A percentile compares a stretch with the other conserved stretches of the same genome.
Conservation (phyloP, 1,140 invertebrate species). For the Ectropis grisescens region DNA sequence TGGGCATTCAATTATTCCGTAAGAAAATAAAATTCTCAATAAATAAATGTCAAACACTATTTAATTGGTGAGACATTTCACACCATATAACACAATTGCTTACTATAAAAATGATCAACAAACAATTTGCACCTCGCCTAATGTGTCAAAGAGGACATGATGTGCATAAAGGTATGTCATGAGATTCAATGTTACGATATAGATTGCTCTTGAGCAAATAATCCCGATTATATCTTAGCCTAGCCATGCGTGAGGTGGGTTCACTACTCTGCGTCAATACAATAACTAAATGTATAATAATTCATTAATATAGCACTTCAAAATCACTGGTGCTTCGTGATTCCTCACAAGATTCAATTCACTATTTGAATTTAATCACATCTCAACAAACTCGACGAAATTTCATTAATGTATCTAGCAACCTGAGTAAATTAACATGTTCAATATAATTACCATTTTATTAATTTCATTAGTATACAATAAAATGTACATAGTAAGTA, state of each 20-base stretch:
- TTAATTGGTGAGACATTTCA: constrained; percentile 57
- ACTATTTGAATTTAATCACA: constrained; percentile 29
- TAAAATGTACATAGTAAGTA: constrained; percentile 55
- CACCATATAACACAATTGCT: constrained; percentile 66
- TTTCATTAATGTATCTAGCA: constrained; percentile 55
- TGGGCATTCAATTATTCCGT: constrained; percentile 57
- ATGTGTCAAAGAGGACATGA: constrained; percentile 36
- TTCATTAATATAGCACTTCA: constrained; percentile 17
- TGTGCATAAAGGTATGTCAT: constrained; percentile 44
- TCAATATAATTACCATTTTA: constrained; percentile 42
- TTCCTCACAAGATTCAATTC: constrained; percentile 26
- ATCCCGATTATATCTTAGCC: constrained; percentile 52
- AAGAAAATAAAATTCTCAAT: constrained; percentile 70
- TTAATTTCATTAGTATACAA: constrained; percentile 57
- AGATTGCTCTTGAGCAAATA: constrained; percentile 66
- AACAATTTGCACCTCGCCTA: constrained; percentile 62
- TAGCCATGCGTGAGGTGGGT: constrained; percentile 61
- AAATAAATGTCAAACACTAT: constrained; percentile 68
- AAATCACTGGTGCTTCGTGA: constrained; percentile 38
- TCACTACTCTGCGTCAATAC: constrained; percentile 38
- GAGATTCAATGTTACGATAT: constrained; percentile 62
- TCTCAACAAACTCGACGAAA: constrained; percentile 31
- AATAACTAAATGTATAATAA: neutral
- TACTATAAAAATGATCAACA: constrained; percentile 69
- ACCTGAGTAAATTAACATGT: constrained; percentile 60